Evolutionary conservation across 2,797 vertebrate genomes (phyloP).

Genomic region (Sternarchorhynchus goeldii): DNA sequence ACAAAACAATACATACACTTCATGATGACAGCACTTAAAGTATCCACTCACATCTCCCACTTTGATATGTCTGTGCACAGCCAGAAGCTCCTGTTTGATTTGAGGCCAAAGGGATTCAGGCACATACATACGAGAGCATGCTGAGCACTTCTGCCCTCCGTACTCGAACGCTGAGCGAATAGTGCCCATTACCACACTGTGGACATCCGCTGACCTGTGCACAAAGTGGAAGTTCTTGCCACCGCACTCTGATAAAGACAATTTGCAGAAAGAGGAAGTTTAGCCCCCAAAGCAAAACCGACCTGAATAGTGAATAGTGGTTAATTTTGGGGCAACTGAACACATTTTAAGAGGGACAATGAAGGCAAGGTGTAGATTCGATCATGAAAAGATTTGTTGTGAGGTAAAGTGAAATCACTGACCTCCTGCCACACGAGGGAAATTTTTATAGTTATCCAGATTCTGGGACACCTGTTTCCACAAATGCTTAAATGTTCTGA

Average conservation of each 20-base stretch:
- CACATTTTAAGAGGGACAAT: background rate
- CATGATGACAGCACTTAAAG: background rate
- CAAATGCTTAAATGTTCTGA: conserved; percentile 89
- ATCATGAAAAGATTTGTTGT: background rate
- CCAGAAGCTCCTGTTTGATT: conserved; percentile 83
- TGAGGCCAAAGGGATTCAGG: conserved; percentile 85
- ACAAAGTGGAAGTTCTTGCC: conserved; percentile 98
- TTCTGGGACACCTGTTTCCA: conserved; percentile 94
- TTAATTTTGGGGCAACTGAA: background rate
- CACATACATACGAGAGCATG: conserved; percentile 92
- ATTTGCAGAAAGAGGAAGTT: background rate
- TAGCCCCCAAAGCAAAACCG: background rate
- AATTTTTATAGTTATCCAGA: conserved; percentile 86
- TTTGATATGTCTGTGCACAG: conserved; percentile 79
- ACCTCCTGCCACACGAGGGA: conserved; percentile 93
- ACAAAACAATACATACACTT: too few relatives aligned
- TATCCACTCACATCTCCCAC: conserved; percentile 86
- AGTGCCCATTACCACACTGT: conserved; percentile 85
- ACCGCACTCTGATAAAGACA: conserved; percentile 82
- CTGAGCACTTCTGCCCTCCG: conserved; percentile 94
- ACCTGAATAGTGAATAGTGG: background rate
- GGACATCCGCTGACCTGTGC: conserved; percentile 84
- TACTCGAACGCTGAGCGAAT: conserved; percentile 95
- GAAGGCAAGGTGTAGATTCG: too few relatives aligned
- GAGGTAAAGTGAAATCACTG: conserved; percentile 35